phyloP scores from a whole-genome alignment of 2,113 vertebrate species.

The Oreochromis niloticus region DNA sequence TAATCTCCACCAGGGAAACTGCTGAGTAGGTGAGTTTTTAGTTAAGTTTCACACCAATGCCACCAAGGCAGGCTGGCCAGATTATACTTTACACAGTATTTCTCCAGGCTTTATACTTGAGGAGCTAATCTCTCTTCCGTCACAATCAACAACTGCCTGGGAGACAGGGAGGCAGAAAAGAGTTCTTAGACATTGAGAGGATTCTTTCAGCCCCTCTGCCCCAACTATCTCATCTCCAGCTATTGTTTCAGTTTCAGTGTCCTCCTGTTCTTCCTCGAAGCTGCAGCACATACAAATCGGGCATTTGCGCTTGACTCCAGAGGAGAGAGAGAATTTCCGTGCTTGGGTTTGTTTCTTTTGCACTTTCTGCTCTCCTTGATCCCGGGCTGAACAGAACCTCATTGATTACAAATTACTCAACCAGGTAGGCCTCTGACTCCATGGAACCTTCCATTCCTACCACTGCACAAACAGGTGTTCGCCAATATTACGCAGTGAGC shows the following conservation, averaged over 20 bases:
- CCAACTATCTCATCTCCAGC: neutral
- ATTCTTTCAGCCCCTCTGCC: neutral
- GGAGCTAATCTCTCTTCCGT: neutral
- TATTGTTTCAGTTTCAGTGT: neutral
- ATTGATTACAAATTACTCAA: neutral
- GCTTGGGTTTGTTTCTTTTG: neutral
- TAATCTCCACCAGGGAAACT: neutral
- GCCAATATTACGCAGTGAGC: neutral
- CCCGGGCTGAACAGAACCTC: neutral
- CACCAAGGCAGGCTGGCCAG: neutral
- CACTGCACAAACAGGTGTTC: neutral
- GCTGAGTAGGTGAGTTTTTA: neutral
- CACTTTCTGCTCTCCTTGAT: neutral
- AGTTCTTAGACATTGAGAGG: neutral
- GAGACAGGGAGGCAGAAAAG: neutral
- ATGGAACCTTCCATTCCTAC: neutral
- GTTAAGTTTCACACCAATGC: neutral
- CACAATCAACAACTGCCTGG: neutral
- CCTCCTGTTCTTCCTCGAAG: neutral
- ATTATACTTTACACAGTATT: neutral
- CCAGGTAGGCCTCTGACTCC: neutral
- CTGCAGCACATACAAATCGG: neutral
- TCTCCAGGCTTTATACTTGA: neutral
- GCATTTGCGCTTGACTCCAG: neutral
- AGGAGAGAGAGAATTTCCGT: neutral